These are phyloP conservation scores for Melipona bicolor DNA, from an alignment of 2,888 invertebrate genomes.

Conservation along the genomic window DNA sequence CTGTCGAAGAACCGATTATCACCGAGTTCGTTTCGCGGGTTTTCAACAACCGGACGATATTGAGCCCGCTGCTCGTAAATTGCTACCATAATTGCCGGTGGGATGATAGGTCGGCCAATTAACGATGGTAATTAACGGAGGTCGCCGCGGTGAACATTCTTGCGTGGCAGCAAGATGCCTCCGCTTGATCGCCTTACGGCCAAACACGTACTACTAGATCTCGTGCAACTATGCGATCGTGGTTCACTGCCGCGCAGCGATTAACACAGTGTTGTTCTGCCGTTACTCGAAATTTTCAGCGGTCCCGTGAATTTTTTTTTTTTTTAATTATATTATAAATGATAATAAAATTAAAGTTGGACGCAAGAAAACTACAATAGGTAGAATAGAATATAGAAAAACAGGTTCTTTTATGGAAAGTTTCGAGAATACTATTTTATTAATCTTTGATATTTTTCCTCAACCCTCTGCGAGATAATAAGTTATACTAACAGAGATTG, in stretches of 20 bases:
- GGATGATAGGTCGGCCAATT: constrained; percentile 15
- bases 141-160: not conserved
- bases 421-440: too few relatives aligned
- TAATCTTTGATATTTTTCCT: too few relatives aligned
- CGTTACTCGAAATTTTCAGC: not conserved
- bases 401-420: too few relatives aligned
- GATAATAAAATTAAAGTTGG: too few relatives aligned
- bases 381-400: too few relatives aligned
- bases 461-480: too few relatives aligned
- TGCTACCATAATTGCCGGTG: constrained; percentile 16
- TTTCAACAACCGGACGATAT: not conserved
- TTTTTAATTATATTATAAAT: too few relatives aligned
- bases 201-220: not conserved
- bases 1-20: constrained; percentile 53
- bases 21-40: not conserved
- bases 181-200: not conserved
- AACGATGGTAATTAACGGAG: constrained; percentile 22
- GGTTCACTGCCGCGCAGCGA: too few relatives aligned
- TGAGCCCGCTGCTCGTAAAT: constrained; percentile 16
- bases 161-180: not conserved
- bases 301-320: not conserved
- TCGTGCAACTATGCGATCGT: not conserved
- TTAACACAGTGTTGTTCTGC: not conserved
- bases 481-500: too few relatives aligned
- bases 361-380: too few relatives aligned